Evolutionary conservation across 92 coral and sea anemone genomes (phyloP), one percentile per base, ranked within the genome.

Genomic region (Zoanthus sansibaricus): DNA sequence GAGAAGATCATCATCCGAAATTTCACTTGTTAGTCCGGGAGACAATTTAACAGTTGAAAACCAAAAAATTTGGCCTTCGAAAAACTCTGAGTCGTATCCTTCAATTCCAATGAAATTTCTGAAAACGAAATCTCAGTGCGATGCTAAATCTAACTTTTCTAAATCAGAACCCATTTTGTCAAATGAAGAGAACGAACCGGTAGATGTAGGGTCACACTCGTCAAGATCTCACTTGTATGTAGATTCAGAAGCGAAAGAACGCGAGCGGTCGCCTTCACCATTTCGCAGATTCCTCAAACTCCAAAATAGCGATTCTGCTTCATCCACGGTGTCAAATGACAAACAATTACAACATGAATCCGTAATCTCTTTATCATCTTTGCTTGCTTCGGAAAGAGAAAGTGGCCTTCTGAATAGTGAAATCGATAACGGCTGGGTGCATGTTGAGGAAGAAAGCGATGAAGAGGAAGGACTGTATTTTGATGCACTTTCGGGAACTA

Each of bases 221-320:
- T 91, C 96, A 55, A 91, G 87, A 83, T 77, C 86, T 47, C 96
- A 95, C 84, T 84, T 88, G 21, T 90, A 89, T 30, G 76, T 82
- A 59, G 83, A 82, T 68, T 77, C 94, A 52, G 90, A 76, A 46
- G 83, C 82, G 30, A 85, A 54, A 7, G 72, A 68, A 76, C 92
- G 78, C 30, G 90, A 94, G 1, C 93, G 98, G 6, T 95, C 98
- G 4, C 98, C 98, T 20, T 95, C 98, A 59, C 98, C 98, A 7
- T 95, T 95, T 82, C 94, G 94, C 54, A 90, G 91, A n/a, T 89
- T 95, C 59, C 77, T 77, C 46, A 80, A 80, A 80, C 85, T 58
- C 14, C 74, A 80, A 68, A 80, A 80, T 17, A 80, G 85, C 59
- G 85, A 80, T 33, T 80, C 75, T n/a, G 33, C 85, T 80, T 80